These are phyloP conservation scores for Drosophila bunnanda DNA, from an alignment of 2,888 invertebrate species.

Conservation along the genomic window DNA sequence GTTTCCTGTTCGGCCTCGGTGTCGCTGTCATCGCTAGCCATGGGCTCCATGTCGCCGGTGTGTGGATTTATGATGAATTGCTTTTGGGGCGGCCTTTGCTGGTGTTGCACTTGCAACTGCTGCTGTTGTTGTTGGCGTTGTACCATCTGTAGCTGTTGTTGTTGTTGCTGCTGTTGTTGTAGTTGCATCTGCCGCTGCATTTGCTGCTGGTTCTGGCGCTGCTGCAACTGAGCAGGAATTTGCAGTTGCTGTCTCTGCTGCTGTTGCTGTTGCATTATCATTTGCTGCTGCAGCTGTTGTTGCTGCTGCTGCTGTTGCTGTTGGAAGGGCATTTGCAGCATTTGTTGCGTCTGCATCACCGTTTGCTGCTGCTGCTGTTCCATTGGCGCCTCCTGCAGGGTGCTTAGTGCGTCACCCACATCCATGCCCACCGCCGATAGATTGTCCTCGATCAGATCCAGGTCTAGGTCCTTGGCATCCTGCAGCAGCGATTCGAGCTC, in stretches of 20 bases:
- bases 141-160: conserved; percentile 46
- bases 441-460: conserved; percentile 85
- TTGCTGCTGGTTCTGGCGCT: conserved; percentile 54
- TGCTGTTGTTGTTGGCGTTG: conserved; percentile 59
- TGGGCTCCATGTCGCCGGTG: conserved; percentile 93
- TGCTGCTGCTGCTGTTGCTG: conserved; percentile 58
- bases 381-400: conserved; percentile 62
- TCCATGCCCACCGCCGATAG: conserved; percentile 84
- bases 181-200: conserved; percentile 48
- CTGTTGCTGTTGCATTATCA: conserved; percentile 40
- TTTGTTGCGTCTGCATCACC: conserved; percentile 46
- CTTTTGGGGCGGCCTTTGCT: conserved; percentile 82
- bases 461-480: conserved; percentile 84
- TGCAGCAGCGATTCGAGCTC: conserved; percentile 83
- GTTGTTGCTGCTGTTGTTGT: conserved; percentile 51
- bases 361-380: conserved; percentile 54
- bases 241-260: conserved; percentile 47
- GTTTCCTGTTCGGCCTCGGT: conserved; percentile 86
- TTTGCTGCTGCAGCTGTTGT: conserved; percentile 55
- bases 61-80: conserved; percentile 96
- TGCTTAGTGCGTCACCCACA: conserved; percentile 71
- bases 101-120: conserved; percentile 54
- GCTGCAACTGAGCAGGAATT: conserved; percentile 49
- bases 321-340: conserved; percentile 37
- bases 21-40: conserved; percentile 88